Evolutionary conservation across 2,113 vertebrate genomes (phyloP).

Genomic region (Gadus chalcogrammus): DNA sequence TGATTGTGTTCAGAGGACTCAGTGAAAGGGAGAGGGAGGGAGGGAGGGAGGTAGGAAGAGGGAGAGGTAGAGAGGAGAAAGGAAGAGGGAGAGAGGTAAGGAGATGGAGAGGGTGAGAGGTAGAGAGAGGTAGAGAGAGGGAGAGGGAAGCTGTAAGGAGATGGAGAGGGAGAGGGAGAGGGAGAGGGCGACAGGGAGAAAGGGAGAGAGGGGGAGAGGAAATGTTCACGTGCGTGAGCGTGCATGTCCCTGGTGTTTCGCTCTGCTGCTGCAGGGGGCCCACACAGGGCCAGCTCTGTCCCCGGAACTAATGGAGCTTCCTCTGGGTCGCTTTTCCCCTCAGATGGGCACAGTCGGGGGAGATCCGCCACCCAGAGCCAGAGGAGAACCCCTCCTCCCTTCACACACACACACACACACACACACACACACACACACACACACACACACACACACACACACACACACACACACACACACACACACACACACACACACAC

Average conservation of each 20-base stretch:
- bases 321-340: slow-evolving; percentile 76
- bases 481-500: too few species aligned
- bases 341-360: slow-evolving; percentile 77
- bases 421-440: slow-evolving; percentile 2
- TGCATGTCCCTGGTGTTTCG: slow-evolving; percentile 29
- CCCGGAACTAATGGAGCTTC: slow-evolving; percentile 76
- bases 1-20: slow-evolving; percentile 46
- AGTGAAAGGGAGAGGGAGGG: slow-evolving; percentile 19
- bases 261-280: slow-evolving; percentile 44
- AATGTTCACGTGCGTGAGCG: neutral
- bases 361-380: slow-evolving; percentile 70
- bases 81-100: slow-evolving; percentile 2
- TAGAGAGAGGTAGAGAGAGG: too few species aligned
- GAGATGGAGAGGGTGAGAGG: too few species aligned
- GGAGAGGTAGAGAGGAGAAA: neutral
- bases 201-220: neutral
- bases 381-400: slow-evolving; percentile 52
- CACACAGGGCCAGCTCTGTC: slow-evolving; percentile 55
- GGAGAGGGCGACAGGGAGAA: too few species aligned
- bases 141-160: too few species aligned
- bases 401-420: neutral
- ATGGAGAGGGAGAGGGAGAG: too few species aligned
- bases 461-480: too few species aligned
- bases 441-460: too few species aligned
- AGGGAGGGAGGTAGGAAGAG: too few species aligned